These are phyloP conservation scores for Glaucidium brasilianum DNA, from an alignment of 2,113 vertebrate species.

Conservation along the genomic window DNA sequence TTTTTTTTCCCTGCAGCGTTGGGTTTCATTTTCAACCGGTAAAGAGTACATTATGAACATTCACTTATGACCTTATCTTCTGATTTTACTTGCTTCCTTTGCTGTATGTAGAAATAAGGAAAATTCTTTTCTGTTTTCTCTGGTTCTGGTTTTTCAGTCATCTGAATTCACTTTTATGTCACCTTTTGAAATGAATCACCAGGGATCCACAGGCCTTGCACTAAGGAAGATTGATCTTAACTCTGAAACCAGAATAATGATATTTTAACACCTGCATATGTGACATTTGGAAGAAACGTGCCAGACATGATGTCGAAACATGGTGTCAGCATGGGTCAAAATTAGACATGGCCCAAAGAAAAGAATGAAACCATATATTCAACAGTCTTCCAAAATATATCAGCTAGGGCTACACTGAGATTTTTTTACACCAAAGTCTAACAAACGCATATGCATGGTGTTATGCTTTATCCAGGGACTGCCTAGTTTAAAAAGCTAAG, in stretches of 20 bases:
- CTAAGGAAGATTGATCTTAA: neutral
- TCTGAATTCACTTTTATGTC: neutral
- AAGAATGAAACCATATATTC: neutral
- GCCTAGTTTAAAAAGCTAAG: neutral
- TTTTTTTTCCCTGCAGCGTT: neutral
- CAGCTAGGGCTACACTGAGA: neutral
- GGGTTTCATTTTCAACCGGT: neutral
- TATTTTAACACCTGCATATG: neutral
- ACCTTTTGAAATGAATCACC: neutral
- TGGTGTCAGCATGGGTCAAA: neutral
- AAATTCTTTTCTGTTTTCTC: neutral
- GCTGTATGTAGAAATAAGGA: neutral
- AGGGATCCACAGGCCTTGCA: neutral
- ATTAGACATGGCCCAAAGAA: neutral
- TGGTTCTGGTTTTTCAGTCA: neutral
- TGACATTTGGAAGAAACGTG: neutral
- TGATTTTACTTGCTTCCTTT: neutral
- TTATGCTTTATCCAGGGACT: neutral
- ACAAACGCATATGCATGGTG: fast-evolving
- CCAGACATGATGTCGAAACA: neutral
- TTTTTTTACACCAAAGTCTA: neutral
- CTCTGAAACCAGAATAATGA: neutral
- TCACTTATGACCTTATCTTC: neutral
- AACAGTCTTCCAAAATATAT: neutral
- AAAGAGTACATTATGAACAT: neutral